These are phyloP conservation scores for Trematomus bernacchii DNA, from an alignment of 2,797 vertebrate species.

Conservation along the genomic window DNA sequence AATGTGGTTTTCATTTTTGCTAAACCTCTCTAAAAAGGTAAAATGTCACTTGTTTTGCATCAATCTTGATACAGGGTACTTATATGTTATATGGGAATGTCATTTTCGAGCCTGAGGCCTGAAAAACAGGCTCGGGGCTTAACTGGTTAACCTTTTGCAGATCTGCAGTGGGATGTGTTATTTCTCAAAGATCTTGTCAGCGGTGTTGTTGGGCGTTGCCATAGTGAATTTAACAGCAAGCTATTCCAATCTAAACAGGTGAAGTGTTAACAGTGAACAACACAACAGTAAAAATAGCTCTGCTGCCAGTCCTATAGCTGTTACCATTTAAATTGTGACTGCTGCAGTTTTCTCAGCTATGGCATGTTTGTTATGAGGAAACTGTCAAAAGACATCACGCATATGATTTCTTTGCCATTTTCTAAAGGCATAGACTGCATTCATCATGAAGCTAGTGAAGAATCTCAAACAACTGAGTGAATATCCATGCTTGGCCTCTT, in stretches of 20 bases:
- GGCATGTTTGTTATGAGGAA: conserved; percentile 28
- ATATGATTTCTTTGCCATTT: conserved; percentile 13
- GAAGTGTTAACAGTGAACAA: conserved; percentile 39
- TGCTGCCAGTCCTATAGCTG: conserved; percentile 8
- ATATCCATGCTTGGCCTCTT: conserved; percentile 26
- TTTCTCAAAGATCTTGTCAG: background rate
- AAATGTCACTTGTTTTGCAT: too few relatives aligned
- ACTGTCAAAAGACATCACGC: conserved; percentile 7
- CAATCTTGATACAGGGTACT: too few relatives aligned
- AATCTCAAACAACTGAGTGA: conserved; percentile 20
- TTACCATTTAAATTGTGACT: conserved; percentile 3
- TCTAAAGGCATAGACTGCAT: conserved; percentile 23
- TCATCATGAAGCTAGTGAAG: conserved; percentile 11
- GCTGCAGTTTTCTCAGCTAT: conserved; percentile 8
- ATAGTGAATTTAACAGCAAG: conserved; percentile 23
- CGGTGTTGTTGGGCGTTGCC: background rate
- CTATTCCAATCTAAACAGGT: conserved; percentile 37
- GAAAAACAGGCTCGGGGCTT: too few relatives aligned
- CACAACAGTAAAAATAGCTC: conserved; percentile 60
- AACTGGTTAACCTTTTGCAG: conserved; percentile 6
- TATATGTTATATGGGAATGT: too few relatives aligned
- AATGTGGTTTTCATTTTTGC: too few relatives aligned
- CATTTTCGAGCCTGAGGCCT: too few relatives aligned
- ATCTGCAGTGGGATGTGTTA: background rate
- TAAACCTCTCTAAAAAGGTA: too few relatives aligned